Percentiles rank a stretch among this genome's conserved stretches.
Conservation (phyloP, 2,113 vertebrate genomes). For the Pterocles orientalis region DNA sequence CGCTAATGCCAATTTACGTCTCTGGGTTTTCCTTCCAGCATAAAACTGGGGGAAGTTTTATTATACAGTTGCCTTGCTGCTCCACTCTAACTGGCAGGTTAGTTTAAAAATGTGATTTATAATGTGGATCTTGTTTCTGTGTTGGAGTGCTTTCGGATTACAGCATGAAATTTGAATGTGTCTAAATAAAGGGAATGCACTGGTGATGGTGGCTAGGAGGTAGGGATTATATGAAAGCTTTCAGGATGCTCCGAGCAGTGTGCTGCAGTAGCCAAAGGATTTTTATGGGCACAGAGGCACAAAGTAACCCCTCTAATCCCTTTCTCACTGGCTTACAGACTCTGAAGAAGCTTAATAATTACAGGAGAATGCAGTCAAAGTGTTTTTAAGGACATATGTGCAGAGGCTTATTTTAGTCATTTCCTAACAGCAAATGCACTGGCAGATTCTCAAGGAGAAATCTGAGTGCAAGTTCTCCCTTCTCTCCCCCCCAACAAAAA, state of each 20-base stretch:
- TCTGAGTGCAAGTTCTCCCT: neutral
- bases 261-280: conserved; percentile 59
- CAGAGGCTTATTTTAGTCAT: conserved; percentile 63
- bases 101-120: conserved; percentile 29
- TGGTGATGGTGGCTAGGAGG: conserved; percentile 9
- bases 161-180: conserved; percentile 55
- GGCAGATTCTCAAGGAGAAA: conserved; percentile 35
- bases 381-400: conserved; percentile 73
- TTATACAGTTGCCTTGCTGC: neutral
- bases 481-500: neutral
- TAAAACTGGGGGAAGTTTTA: neutral
- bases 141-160: conserved; percentile 51
- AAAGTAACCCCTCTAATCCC: conserved; percentile 73
- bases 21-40: neutral
- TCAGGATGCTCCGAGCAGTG: conserved; percentile 57
- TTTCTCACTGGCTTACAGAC: conserved; percentile 67
- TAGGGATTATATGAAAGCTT: conserved; percentile 73
- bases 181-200: conserved; percentile 64
- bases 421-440: conserved; percentile 53
- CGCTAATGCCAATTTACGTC: neutral
- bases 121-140: conserved; percentile 46
- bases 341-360: conserved; percentile 76
- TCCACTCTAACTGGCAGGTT: neutral
- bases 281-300: conserved; percentile 69
- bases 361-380: conserved; percentile 66